Conservation (phyloP, 2,797 vertebrate species). For the Apodemus agrarius region DNA sequence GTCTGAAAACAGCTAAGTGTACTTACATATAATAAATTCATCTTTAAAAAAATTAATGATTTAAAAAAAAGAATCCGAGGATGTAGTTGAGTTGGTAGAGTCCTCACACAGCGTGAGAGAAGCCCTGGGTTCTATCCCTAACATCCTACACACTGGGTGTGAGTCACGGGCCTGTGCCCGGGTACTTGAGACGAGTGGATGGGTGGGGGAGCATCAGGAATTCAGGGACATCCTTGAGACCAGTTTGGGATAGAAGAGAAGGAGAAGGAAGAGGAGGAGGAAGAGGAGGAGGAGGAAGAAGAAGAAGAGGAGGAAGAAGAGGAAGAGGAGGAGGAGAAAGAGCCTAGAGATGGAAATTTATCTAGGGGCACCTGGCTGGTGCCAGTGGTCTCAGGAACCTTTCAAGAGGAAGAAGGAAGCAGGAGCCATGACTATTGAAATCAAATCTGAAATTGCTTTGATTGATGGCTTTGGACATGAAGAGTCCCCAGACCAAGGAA, state of each 20-base stretch:
- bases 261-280: fast-evolving
- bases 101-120: not conserved
- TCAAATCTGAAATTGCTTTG: not conserved
- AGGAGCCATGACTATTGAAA: not conserved
- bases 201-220: too few species aligned
- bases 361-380: not conserved
- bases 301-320: fast-evolving
- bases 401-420: not conserved
- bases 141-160: not conserved
- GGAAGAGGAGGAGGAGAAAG: not conserved
- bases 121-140: not conserved
- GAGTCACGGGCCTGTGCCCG: not conserved
- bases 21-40: too few species aligned
- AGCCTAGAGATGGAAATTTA: not conserved
- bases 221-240: not conserved
- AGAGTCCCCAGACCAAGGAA: not conserved
- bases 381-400: not conserved
- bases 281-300: not conserved
- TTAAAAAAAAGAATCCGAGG: not conserved
- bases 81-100: not conserved
- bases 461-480: not conserved
- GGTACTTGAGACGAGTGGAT: not conserved
- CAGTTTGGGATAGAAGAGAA: not conserved
- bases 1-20: too few species aligned
- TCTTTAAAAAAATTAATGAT: not conserved